Evolutionary conservation across 2,797 vertebrate genomes (phyloP), one percentile per base, ranked within the genome.

Genomic region (Sebastiscus albofasciatus): DNA sequence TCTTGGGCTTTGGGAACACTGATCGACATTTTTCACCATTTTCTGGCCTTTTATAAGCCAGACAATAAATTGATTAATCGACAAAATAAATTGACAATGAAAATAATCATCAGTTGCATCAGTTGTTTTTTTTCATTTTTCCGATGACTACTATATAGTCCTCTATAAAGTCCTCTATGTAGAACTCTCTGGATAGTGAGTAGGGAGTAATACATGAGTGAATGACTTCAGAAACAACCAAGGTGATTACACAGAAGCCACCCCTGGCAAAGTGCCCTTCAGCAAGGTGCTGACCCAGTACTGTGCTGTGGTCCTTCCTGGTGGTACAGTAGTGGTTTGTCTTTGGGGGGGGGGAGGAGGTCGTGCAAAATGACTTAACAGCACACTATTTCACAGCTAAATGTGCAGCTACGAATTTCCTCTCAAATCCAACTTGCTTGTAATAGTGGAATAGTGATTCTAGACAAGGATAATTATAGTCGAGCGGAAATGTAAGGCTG

Each of bases 401-500:
- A 10, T 12, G 22, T 14, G 27, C 24, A 27, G 18, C 61, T 71
- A 22, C 24, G 11, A 69, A 54, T 73, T 75, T 73, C 7, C 29
- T 62, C 24, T 33, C 62, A 77, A 67, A 68, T 26, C 33, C 11
- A 56, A 56, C 42, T 72, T 64, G 33, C 36, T 81, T 74, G 33
- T 11, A 58, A 39, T 59, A 27, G n/a, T 31, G 13, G 27, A 80
- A 14, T 31, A n/a, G 61, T 29, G 66, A n/a, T 64, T 78, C 34
- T 68, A 49, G 22, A 67, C 11, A 0, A 73, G 75, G 62, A 31
- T 72, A 81, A 84, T 81, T 82, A 77, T 14, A 83, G 54, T 42
- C 1, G 2, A 65, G 39, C n/a, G 39, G 75, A 91, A 80, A 87
- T 62, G 73, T 80, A 74, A 81, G 55, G 52, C 69, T 46, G 60